phyloP scores from a whole-genome alignment of 2,797 vertebrate genomes.

The Crocodylus rhombifer region DNA sequence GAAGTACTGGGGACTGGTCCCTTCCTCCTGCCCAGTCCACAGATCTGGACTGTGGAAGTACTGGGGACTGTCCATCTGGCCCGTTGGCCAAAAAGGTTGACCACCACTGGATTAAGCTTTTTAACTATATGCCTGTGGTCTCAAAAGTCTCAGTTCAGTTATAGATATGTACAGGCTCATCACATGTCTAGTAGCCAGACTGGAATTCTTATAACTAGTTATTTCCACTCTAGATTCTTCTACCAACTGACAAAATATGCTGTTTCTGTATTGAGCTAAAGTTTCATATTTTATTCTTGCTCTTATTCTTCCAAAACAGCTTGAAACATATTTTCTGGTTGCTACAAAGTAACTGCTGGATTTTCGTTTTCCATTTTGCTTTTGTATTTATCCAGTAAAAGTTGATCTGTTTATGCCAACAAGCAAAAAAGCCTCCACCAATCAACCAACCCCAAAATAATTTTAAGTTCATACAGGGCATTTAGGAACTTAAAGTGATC shows the following conservation, averaged over 20 bases:
- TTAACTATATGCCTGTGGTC: too few relatives aligned
- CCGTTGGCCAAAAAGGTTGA: too few relatives aligned
- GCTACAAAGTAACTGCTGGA: background rate
- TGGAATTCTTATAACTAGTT: background rate
- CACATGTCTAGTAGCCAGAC: background rate
- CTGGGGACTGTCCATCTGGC: too few relatives aligned
- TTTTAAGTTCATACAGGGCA: background rate
- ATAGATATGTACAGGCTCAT: background rate
- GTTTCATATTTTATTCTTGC: background rate
- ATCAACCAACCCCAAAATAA: background rate
- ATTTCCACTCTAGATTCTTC: accelerated
- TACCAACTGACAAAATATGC: background rate
- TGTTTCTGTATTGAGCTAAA: background rate
- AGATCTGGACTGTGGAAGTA: too few relatives aligned
- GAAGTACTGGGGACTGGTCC: too few relatives aligned
- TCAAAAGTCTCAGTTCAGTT: background rate
- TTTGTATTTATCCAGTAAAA: background rate
- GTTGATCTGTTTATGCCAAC: background rate
- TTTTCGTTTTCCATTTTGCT: background rate
- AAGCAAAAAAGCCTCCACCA: background rate
- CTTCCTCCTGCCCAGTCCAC: too few relatives aligned
- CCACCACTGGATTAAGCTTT: too few relatives aligned
- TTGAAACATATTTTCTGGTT: background rate
- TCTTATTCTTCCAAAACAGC: background rate
- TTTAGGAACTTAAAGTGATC: conserved; percentile 37